Conservation (phyloP, 2,797 vertebrate species). For the Gallirallus australis region DNA sequence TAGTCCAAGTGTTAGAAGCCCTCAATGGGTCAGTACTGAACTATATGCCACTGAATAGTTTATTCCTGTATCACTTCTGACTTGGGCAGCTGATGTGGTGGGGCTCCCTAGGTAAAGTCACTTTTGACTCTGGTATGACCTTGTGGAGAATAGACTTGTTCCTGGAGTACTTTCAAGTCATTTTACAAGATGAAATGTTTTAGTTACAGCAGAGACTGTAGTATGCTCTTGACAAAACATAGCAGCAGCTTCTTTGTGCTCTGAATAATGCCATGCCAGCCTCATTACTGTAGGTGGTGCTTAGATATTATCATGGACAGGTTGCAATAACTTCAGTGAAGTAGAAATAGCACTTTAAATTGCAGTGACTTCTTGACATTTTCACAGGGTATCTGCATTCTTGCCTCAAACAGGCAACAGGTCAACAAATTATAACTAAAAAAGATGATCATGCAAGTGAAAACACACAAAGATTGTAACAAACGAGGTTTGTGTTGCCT, state of each 20-base stretch:
- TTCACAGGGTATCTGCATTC: not conserved
- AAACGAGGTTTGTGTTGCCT: not conserved
- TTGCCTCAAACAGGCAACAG: not conserved
- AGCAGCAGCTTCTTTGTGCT: not conserved
- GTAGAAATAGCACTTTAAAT: not conserved
- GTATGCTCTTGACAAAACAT: not conserved
- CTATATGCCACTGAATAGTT: not conserved
- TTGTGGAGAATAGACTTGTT: not conserved
- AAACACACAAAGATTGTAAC: not conserved
- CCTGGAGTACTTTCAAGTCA: not conserved
- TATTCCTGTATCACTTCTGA: not conserved
- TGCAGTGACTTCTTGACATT: not conserved
- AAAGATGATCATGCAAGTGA: not conserved
- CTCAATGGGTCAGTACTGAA: not conserved
- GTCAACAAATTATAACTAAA: not conserved
- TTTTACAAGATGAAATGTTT: not conserved
- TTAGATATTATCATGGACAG: not conserved
- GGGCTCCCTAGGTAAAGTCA: not conserved
- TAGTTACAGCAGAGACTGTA: not conserved
- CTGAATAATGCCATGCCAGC: not conserved
- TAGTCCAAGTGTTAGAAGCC: not conserved
- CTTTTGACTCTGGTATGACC: not conserved
- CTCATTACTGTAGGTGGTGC: not conserved
- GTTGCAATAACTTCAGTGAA: not conserved
- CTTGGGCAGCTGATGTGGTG: not conserved